A percentile compares a stretch with the other conserved stretches of the same genome.
phyloP scores from a whole-genome alignment of 2,797 vertebrate species.

The Leptodactylus fallax region DNA sequence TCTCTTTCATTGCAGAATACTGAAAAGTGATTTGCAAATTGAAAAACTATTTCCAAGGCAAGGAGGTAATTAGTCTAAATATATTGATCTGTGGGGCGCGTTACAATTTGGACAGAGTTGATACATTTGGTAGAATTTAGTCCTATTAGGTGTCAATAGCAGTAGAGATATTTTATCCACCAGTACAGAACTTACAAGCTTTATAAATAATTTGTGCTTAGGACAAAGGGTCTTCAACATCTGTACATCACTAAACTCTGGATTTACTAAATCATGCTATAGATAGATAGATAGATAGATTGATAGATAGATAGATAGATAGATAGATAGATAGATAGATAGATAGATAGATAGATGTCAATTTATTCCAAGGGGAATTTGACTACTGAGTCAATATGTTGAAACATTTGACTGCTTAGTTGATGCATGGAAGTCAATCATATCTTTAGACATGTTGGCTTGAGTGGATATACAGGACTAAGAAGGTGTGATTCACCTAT shows the following conservation, averaged over 20 bases:
- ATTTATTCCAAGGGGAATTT: background rate
- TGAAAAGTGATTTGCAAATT: slow-evolving; percentile 51
- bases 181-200: background rate
- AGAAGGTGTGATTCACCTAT: no score
- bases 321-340: no score
- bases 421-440: no score
- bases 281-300: no score
- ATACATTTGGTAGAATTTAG: background rate
- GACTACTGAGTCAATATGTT: background rate
- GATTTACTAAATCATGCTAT: background rate
- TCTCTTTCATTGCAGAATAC: slow-evolving; percentile 77
- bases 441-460: no score
- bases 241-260: background rate
- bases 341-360: no score
- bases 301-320: no score
- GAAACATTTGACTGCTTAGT: no score
- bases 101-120: background rate
- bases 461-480: no score
- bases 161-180: background rate
- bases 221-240: background rate
- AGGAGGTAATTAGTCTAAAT: slow-evolving; percentile 13
- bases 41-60: slow-evolving; percentile 61
- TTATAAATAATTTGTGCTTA: background rate
- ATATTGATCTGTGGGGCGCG: background rate
- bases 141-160: background rate